A percentile compares a stretch with the other conserved stretches of the same genome.
Evolutionary conservation across 2,113 vertebrate species (phyloP).

Genomic region (Centropus bengalensis): DNA sequence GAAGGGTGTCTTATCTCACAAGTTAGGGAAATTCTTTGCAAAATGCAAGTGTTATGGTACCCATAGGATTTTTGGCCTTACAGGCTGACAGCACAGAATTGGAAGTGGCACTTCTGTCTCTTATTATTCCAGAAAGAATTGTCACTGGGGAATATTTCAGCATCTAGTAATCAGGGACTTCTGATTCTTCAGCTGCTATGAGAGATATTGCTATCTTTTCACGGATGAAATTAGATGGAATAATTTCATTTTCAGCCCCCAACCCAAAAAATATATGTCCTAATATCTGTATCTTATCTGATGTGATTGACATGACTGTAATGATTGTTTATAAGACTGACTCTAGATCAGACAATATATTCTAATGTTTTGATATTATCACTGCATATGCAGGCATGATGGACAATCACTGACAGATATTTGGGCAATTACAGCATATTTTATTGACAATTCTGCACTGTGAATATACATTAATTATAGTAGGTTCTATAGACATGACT

Average conservation of each 20-base stretch:
- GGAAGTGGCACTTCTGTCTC: conserved; percentile 51
- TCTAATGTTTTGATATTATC: conserved; percentile 53
- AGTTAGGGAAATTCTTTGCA: neutral
- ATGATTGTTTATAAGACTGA: conserved; percentile 52
- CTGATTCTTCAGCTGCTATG: conserved; percentile 58
- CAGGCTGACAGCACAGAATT: conserved; percentile 49
- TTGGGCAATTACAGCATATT: conserved; percentile 47
- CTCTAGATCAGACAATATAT: conserved; percentile 52
- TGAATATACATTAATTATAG: conserved; percentile 52
- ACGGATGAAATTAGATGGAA: conserved; percentile 53
- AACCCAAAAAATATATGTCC: neutral
- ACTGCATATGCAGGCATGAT: conserved; percentile 14
- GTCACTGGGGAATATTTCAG: conserved; percentile 52
- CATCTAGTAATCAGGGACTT: conserved; percentile 50
- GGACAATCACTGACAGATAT: conserved; percentile 55
- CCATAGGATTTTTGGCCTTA: conserved; percentile 12
- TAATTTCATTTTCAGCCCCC: conserved; percentile 46
- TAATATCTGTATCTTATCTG: conserved; percentile 50
- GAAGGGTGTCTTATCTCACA: neutral
- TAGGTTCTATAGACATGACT: neutral
- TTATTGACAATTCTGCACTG: conserved; percentile 51
- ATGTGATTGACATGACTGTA: conserved; percentile 52
- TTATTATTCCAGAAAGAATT: conserved; percentile 61
- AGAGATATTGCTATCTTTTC: conserved; percentile 58
- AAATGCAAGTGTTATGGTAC: conserved; percentile 23